phyloP scores from a whole-genome alignment of 2,888 invertebrate species.

The Deladenus siricidicola region DNA sequence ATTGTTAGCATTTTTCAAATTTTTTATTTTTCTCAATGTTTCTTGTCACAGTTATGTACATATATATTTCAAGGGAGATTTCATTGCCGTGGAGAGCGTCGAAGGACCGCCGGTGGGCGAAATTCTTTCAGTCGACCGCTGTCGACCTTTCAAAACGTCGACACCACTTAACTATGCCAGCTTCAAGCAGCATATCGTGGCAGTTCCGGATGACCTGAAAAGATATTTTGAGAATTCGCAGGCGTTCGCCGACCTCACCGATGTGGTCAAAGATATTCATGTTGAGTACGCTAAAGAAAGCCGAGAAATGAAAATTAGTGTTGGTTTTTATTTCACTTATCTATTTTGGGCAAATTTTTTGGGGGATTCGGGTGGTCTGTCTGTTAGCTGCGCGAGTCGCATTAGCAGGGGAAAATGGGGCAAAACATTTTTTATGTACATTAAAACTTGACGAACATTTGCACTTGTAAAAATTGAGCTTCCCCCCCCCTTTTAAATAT shows the following conservation, averaged over 20 bases:
- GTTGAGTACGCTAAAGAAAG: slow-evolving; percentile 20
- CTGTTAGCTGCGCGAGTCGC: too few species aligned
- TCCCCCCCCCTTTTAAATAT: too few species aligned
- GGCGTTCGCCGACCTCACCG: slow-evolving; percentile 19
- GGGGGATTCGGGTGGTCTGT: too few species aligned
- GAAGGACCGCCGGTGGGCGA: slow-evolving; percentile 21
- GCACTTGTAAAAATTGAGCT: too few species aligned
- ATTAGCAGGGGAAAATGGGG: too few species aligned
- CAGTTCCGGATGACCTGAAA: slow-evolving; percentile 28
- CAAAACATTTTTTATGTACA: too few species aligned
- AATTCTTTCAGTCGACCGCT: slow-evolving; percentile 16
- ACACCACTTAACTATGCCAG: slow-evolving; percentile 11
- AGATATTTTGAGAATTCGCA: slow-evolving; percentile 22
- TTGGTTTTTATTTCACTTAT: slow-evolving; percentile 10
- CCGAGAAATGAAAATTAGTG: slow-evolving; percentile 13
- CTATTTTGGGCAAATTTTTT: too few species aligned
- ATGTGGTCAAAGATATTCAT: slow-evolving; percentile 26
- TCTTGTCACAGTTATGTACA: too few species aligned
- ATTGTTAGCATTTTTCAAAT: too few species aligned
- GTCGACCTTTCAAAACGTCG: slow-evolving; percentile 18
- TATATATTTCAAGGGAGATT: slow-evolving; percentile 28
- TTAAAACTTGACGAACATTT: too few species aligned
- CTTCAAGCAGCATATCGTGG: slow-evolving; percentile 24
- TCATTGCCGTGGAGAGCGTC: slow-evolving; percentile 27
- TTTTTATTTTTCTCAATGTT: too few species aligned